A percentile compares a stretch with the other conserved stretches of the same genome.
These are phyloP conservation scores for Apteryx mantelli DNA, from an alignment of 2,113 vertebrate genomes.

Conservation along the genomic window DNA sequence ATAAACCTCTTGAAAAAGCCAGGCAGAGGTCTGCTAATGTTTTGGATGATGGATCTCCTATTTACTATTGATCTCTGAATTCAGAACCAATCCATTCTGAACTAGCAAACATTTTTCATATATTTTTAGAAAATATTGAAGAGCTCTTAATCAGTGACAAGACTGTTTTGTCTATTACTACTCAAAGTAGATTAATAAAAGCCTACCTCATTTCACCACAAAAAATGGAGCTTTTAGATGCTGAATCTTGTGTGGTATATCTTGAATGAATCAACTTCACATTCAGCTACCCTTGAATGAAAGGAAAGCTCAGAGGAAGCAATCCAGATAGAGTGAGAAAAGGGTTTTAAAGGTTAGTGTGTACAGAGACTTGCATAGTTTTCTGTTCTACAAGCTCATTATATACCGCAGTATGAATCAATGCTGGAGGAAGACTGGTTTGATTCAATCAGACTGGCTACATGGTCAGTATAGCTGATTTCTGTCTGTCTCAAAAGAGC, in stretches of 20 bases:
- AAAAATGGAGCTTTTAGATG: background rate
- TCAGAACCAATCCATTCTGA: slow-evolving; percentile 16
- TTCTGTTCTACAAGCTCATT: background rate
- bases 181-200: background rate
- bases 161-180: background rate
- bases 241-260: background rate
- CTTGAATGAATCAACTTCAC: background rate
- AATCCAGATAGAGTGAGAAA: background rate
- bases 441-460: background rate
- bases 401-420: background rate
- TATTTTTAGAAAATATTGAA: slow-evolving; percentile 66
- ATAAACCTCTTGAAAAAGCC: slow-evolving; percentile 28
- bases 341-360: background rate
- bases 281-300: background rate
- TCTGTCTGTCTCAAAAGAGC: background rate
- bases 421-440: background rate
- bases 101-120: background rate
- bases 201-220: background rate
- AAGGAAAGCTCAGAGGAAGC: background rate
- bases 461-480: background rate
- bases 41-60: slow-evolving; percentile 30
- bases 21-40: background rate
- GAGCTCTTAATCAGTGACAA: slow-evolving; percentile 40
- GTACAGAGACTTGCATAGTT: background rate
- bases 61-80: slow-evolving; percentile 38